These are phyloP conservation scores for Rhizoglyphus robini DNA, from an alignment of 1,140 invertebrate species.

Conservation along the genomic window DNA sequence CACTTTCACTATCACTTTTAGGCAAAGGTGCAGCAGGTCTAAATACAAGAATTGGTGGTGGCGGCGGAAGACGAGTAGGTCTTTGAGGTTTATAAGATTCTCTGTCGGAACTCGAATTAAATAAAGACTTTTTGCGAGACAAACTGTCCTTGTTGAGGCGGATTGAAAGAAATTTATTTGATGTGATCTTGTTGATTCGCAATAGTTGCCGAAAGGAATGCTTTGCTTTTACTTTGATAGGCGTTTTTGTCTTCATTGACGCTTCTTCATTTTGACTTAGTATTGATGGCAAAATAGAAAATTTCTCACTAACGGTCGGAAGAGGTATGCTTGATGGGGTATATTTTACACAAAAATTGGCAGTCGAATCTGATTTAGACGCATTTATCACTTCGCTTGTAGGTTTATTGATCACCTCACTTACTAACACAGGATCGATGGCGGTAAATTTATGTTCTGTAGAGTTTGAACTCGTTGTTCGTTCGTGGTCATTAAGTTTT, in stretches of 20 bases:
- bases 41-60: background rate
- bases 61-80: conserved; percentile 12
- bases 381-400: too few species aligned
- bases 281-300: background rate
- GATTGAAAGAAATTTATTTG: background rate
- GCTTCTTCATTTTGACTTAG: background rate
- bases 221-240: conserved; percentile 4
- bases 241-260: background rate
- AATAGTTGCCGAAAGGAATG: conserved; percentile 9
- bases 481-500: too few species aligned
- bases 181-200: background rate
- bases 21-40: conserved; percentile 14
- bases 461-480: too few species aligned
- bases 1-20: background rate
- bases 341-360: too few species aligned
- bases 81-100: background rate
- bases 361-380: too few species aligned
- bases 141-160: background rate
- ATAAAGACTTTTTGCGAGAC: background rate
- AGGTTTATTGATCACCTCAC: too few species aligned
- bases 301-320: background rate
- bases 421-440: too few species aligned
- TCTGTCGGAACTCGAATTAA: background rate
- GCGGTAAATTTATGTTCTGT: too few species aligned
- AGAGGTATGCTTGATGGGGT: background rate